Evolutionary conservation across 2,888 invertebrate genomes (phyloP).

Genomic region (Andricus curvator): DNA sequence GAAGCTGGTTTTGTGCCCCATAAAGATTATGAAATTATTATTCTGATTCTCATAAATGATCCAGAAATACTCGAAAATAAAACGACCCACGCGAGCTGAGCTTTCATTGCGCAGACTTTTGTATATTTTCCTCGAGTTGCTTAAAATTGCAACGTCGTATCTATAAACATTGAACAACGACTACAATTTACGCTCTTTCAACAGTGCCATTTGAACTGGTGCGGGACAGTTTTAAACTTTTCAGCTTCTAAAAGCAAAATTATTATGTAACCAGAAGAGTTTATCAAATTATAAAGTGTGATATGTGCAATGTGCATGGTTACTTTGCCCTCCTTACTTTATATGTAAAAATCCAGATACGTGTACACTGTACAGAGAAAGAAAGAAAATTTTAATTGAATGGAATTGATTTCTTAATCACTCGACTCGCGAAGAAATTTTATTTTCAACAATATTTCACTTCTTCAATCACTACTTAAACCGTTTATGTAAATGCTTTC

Average conservation of each 20-base stretch:
- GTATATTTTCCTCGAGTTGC: slow-evolving; percentile 8
- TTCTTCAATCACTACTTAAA: neutral
- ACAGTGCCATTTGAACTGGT: neutral
- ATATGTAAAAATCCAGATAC: too few relatives aligned
- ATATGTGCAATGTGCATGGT: too few relatives aligned
- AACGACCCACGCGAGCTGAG: neutral
- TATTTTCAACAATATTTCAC: neutral
- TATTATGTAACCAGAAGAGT: neutral
- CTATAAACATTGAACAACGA: neutral
- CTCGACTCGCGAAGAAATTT: too few relatives aligned
- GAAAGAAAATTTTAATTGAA: too few relatives aligned
- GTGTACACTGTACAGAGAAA: too few relatives aligned
- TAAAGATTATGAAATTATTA: slow-evolving; percentile 15
- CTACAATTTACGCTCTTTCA: slow-evolving; percentile 26
- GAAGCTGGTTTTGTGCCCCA: neutral
- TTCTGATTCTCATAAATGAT: neutral
- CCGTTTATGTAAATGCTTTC: too few relatives aligned
- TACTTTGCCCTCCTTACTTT: too few relatives aligned
- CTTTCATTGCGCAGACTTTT: neutral
- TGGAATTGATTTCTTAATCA: too few relatives aligned
- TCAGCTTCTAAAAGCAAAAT: neutral
- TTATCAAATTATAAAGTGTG: neutral
- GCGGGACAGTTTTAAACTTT: slow-evolving; percentile 4
- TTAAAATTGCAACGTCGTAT: neutral
- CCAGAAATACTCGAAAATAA: neutral